Evolutionary conservation across 2,797 vertebrate species (phyloP), one percentile per base, ranked within the genome.

Genomic region (Pyrocephalus nanus): DNA sequence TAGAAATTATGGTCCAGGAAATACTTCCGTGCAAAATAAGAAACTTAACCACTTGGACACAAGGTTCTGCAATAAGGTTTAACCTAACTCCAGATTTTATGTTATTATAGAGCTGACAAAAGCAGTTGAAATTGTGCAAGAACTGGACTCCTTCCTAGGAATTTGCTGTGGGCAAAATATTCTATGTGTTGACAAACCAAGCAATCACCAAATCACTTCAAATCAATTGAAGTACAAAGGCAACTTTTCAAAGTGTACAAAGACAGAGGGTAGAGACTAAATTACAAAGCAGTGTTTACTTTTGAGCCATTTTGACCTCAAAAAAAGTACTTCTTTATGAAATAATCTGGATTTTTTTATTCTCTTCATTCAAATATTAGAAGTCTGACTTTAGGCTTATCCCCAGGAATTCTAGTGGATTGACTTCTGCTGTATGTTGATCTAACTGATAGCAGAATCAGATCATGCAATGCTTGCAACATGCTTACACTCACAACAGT

Each of bases 191-290:
- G 70, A 26, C 38, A 75, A 75, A 78, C 19, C 14, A 48, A 66
- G 7, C 5, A 45, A 42, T 62, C 21, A 27, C 5, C n/a, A 73
- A 58, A 23, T 25, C 48, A 20, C 29, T 54, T 81, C 34, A 75
- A 47, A 61, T 25, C 15, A 69, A 54, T 1, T 58, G 38, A 21
- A 85, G 30, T 17, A 60, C 11, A 64, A 70, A 90, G 40, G 6
- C 6, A 9, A 61, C 4, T 17, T 76, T 61, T 32, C 26, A 30
- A 58, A 53, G 67, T 7, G 2, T 34, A 11, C 29, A 21, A 55
- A 67, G 15, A 32, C 1, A 3, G 22, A 50, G 14, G 1, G 1
- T 7, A 47, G 71, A 55, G 47, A n/a, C 1, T 3, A 5, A 6
- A 6, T 29, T 55, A 21, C 20, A 69, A 48, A 85, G 11, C 8